Conservation (phyloP, 1,140 invertebrate species). For the Lasaia peninsularis region DNA sequence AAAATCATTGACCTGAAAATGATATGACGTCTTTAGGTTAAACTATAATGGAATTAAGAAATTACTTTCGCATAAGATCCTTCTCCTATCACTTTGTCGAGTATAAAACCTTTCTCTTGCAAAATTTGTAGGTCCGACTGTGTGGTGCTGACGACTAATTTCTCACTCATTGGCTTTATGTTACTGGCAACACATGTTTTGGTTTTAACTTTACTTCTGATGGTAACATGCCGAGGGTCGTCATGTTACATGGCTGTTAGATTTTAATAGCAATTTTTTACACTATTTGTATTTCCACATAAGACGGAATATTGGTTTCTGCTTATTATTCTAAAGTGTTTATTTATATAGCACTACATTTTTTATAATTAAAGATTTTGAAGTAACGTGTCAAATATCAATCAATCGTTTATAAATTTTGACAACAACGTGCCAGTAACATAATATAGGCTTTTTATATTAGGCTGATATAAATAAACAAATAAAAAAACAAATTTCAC, state of each 20-base stretch:
- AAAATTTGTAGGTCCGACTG: conserved; percentile 55
- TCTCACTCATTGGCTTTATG: conserved; percentile 48
- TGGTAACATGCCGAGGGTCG: conserved; percentile 39
- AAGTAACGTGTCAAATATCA: not conserved
- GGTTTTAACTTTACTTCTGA: conserved; percentile 62
- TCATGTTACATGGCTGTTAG: not conserved
- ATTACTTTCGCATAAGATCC: conserved; percentile 68
- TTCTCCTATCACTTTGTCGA: conserved; percentile 62
- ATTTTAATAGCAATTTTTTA: not conserved
- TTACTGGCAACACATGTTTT: conserved; percentile 26
- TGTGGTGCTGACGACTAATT: conserved; percentile 50
- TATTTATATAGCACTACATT: not conserved
- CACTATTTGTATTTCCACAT: not conserved
- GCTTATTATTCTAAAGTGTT: not conserved
- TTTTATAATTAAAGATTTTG: not conserved
- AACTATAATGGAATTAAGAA: not conserved
- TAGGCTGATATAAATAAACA: no score
- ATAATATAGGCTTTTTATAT: no score
- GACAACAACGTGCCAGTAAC: not conserved
- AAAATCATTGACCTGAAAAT: not conserved
- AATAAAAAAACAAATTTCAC: no score
- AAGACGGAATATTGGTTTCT: not conserved
- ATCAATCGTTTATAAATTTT: not conserved
- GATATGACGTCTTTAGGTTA: not conserved
- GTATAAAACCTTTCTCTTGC: conserved; percentile 59